phyloP scores from a whole-genome alignment of 2,888 invertebrate species.

The Holacanthella duospinosa region DNA sequence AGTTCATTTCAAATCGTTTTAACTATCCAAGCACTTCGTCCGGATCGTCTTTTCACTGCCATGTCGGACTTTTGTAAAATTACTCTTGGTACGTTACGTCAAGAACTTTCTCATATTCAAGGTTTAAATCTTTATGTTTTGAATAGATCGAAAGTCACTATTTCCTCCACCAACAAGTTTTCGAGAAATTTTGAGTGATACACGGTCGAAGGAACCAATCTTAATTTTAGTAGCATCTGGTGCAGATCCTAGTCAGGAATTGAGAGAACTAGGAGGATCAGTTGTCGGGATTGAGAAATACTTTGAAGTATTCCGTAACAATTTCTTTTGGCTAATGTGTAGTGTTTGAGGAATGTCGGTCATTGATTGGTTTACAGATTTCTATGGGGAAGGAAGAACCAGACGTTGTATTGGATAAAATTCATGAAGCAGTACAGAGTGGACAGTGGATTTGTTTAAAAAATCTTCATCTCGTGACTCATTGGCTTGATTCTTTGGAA shows the following conservation, averaged over 20 bases:
- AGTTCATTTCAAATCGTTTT: slow-evolving; percentile 71
- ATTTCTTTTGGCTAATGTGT: background rate
- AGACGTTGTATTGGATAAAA: slow-evolving; percentile 50
- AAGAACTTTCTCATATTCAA: background rate
- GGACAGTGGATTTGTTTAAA: slow-evolving; percentile 71
- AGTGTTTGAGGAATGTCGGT: background rate
- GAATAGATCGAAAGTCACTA: slow-evolving; percentile 46
- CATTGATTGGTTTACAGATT: slow-evolving; percentile 45
- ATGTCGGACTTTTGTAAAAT: slow-evolving; percentile 61
- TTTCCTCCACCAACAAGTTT: slow-evolving; percentile 52
- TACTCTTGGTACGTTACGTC: slow-evolving; percentile 50
- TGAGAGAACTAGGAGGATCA: slow-evolving; percentile 54
- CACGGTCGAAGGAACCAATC: slow-evolving; percentile 55
- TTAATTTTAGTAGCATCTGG: slow-evolving; percentile 71
- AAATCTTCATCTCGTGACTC: slow-evolving; percentile 65
- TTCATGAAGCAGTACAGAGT: slow-evolving; percentile 50
- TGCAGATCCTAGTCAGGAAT: slow-evolving; percentile 77
- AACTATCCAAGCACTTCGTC: slow-evolving; percentile 64
- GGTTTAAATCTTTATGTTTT: too few species aligned
- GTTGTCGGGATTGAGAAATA: slow-evolving; percentile 46
- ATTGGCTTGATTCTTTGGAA: slow-evolving; percentile 59
- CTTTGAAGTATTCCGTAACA: slow-evolving; percentile 46
- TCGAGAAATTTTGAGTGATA: slow-evolving; percentile 50
- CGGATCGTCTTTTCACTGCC: slow-evolving; percentile 68
- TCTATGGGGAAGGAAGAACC: slow-evolving; percentile 74